Evolutionary conservation across 1,140 invertebrate genomes (phyloP).

Genomic region (Drosophila albomicans): DNA sequence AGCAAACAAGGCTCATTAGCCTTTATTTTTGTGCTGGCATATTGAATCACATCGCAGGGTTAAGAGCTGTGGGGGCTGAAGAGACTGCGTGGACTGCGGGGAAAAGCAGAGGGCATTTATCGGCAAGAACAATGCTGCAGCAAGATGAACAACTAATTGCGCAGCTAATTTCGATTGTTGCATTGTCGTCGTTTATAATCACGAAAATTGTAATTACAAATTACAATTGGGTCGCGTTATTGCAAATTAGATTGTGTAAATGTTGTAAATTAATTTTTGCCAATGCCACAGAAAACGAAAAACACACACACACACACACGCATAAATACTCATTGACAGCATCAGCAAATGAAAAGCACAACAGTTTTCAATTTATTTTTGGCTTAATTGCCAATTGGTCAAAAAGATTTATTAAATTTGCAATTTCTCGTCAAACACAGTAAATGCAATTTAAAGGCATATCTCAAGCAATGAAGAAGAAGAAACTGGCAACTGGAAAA

Average conservation of each 20-base stretch:
- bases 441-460: neutral
- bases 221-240: conserved; percentile 64
- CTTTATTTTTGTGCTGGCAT: conserved; percentile 56
- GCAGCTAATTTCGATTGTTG: conserved; percentile 81
- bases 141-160: conserved; percentile 78
- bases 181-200: conserved; percentile 69
- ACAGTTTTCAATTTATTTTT: conserved; percentile 68
- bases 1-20: conserved; percentile 66
- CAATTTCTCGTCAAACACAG: neutral
- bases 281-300: conserved; percentile 9
- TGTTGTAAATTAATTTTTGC: conserved; percentile 57
- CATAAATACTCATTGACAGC: conserved; percentile 8
- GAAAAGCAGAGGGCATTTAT: conserved; percentile 15
- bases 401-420: conserved; percentile 13
- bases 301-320: conserved; percentile 13
- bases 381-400: conserved; percentile 20
- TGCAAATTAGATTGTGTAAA: conserved; percentile 59
- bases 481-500: neutral
- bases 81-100: no score
- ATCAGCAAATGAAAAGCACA: conserved; percentile 58
- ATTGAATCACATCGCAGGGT: conserved; percentile 14
- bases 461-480: neutral
- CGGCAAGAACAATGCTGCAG: conserved; percentile 46
- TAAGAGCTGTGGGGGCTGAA: neutral
- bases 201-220: conserved; percentile 83